These are phyloP conservation scores for Pangasius macronema DNA, from an alignment of 2,797 vertebrate species.

Conservation along the genomic window DNA sequence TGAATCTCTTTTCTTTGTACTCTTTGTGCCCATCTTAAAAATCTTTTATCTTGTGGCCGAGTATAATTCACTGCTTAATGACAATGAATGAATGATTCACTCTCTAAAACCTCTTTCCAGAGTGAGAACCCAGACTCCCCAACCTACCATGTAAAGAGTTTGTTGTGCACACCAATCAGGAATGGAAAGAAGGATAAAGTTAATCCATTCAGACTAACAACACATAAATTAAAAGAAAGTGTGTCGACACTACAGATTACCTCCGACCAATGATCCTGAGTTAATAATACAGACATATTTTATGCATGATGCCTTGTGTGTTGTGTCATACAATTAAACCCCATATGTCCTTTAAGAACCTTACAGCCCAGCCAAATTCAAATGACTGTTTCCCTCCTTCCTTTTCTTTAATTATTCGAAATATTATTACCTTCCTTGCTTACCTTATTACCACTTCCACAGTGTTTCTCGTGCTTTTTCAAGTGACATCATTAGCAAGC, in stretches of 20 bases:
- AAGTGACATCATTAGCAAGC: background rate
- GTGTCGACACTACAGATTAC: too few relatives aligned
- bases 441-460: too few relatives aligned
- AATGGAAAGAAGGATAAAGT: slow-evolving; percentile 98
- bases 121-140: slow-evolving; percentile 79
- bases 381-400: too few relatives aligned
- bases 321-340: background rate
- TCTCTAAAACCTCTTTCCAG: slow-evolving; percentile 67
- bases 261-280: too few relatives aligned
- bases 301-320: background rate
- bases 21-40: background rate
- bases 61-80: background rate
- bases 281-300: background rate
- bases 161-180: slow-evolving; percentile 94
- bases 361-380: background rate
- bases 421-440: too few relatives aligned
- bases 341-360: background rate
- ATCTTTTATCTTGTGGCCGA: background rate
- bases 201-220: too few relatives aligned
- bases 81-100: background rate
- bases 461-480: background rate
- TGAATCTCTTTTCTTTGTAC: background rate
- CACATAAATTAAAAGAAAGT: too few relatives aligned
- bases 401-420: too few relatives aligned
- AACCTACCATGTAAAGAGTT: slow-evolving; percentile 80